Conservation (phyloP, 2,113 vertebrate genomes). For the Campylorhamphus procurvoides region DNA sequence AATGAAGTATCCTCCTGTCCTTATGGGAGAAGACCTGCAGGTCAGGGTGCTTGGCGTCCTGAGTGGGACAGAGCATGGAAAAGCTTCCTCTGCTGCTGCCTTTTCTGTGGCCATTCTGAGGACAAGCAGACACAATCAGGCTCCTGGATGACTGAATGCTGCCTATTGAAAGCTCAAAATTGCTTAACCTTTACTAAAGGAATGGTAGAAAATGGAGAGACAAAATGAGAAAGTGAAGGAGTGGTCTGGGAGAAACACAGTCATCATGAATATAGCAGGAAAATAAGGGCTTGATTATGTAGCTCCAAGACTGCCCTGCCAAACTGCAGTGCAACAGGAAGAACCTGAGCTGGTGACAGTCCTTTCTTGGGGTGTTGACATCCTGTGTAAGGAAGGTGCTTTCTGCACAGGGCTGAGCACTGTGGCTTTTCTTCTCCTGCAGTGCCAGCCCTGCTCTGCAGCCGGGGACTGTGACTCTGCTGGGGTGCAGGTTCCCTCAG, state of each 20-base stretch:
- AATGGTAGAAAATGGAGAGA: background rate
- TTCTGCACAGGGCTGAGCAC: background rate
- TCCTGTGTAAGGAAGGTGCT: background rate
- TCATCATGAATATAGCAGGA: background rate
- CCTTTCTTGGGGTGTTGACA: background rate
- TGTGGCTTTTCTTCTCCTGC: background rate
- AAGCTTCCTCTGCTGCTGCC: background rate
- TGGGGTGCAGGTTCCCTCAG: background rate
- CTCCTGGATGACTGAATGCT: background rate
- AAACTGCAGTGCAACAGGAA: background rate
- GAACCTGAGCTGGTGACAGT: background rate
- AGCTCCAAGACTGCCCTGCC: background rate
- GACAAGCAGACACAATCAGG: background rate
- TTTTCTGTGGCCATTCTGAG: background rate
- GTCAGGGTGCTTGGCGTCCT: background rate
- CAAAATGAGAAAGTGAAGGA: conserved; percentile 2
- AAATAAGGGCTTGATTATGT: conserved; percentile 23
- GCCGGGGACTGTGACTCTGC: background rate
- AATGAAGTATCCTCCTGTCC: background rate
- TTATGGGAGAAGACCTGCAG: background rate
- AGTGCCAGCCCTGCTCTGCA: background rate
- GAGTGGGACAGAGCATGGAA: background rate
- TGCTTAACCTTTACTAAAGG: background rate
- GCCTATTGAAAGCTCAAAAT: background rate
- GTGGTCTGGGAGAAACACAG: background rate